These are phyloP conservation scores for Diglossa brunneiventris DNA, from an alignment of 2,113 vertebrate genomes.

Conservation along the genomic window DNA sequence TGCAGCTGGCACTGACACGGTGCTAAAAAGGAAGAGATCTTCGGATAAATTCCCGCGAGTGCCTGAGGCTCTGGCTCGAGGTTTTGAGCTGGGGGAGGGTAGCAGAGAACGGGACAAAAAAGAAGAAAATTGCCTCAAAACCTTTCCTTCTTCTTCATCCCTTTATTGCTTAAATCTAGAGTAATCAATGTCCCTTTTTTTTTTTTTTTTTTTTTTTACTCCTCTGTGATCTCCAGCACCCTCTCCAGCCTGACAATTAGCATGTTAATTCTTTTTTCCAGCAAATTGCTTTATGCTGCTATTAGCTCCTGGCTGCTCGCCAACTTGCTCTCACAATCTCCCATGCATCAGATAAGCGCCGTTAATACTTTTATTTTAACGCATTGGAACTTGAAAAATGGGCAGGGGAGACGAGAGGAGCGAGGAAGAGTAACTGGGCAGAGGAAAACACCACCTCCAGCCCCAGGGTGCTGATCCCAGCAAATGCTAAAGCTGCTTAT, in stretches of 20 bases:
- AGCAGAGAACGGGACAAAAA: not conserved
- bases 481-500: not conserved
- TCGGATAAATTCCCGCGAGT: constrained; percentile 1
- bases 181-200: not conserved
- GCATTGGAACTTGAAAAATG: not conserved
- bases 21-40: constrained; percentile 22
- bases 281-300: constrained; percentile 55
- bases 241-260: constrained; percentile 61
- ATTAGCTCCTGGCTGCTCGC: constrained; percentile 60
- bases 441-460: not conserved
- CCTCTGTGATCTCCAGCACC: not conserved
- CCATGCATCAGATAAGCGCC: not conserved
- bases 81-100: not conserved
- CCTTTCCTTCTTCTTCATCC: not conserved
- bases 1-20: constrained; percentile 14
- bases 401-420: not conserved
- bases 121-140: not conserved
- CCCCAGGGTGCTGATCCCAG: not conserved
- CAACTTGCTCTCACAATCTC: constrained; percentile 17
- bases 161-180: not conserved
- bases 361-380: not conserved
- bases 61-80: not conserved
- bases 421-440: not conserved
- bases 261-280: constrained; percentile 32
- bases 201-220: not conserved